Evolutionary conservation across 2,113 vertebrate genomes (phyloP).

Genomic region (Gorsachius goisagi): DNA sequence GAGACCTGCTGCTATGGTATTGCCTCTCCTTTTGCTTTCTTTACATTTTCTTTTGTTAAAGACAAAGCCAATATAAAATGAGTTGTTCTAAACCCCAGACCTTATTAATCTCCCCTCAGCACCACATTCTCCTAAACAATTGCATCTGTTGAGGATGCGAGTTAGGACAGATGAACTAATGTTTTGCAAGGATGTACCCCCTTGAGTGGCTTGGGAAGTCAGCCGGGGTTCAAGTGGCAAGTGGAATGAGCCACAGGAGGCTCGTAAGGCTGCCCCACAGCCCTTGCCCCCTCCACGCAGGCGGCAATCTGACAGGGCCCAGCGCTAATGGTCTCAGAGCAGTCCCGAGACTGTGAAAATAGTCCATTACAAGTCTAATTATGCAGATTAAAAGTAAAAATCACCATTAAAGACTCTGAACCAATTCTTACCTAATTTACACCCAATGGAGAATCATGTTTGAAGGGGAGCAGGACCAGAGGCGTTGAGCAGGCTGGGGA

Average conservation of each 20-base stretch:
- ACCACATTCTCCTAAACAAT: background rate
- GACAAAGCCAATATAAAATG: background rate
- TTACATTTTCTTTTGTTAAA: background rate
- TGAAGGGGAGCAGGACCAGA: background rate
- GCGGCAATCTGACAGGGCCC: background rate
- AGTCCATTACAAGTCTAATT: background rate
- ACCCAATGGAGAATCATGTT: background rate
- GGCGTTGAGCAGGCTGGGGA: background rate
- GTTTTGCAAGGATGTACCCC: background rate
- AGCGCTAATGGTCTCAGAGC: background rate
- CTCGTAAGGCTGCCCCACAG: background rate
- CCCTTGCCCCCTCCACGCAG: background rate
- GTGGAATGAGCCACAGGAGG: background rate
- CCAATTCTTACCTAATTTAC: background rate
- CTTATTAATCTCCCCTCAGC: background rate
- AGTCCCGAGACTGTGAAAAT: background rate
- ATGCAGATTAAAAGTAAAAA: conserved; percentile 14
- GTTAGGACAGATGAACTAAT: background rate
- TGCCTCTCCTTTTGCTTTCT: background rate
- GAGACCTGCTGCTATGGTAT: background rate
- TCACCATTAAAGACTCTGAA: background rate
- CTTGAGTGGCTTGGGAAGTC: background rate
- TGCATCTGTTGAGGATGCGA: background rate
- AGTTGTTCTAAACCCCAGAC: background rate
- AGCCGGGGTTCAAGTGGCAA: background rate